Evolutionary conservation across 2,113 vertebrate genomes (phyloP), one percentile per base, ranked within the genome.

Genomic region (Serinus canaria): DNA sequence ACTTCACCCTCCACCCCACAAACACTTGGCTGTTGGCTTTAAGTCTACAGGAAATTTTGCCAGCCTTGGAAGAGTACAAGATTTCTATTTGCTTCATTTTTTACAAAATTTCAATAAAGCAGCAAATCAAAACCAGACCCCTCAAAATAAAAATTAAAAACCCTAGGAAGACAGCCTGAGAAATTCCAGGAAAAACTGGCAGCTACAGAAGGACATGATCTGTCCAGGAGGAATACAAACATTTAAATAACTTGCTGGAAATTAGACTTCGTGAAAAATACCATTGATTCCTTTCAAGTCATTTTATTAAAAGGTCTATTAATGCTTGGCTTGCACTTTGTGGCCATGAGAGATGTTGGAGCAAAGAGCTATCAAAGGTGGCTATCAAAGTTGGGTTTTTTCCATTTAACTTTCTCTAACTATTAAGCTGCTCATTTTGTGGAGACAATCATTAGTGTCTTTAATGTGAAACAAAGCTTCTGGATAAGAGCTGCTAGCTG

Each of bases 391-490:
- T 94, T 52, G 78, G 95, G 14, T 27, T 46, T 87, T 92, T 68
- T 49, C 92, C 92, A 94, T 97, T 98, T 96, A 96, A 97, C 92
- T 97, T 97, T 96, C 96, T 82, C 90, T 95, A 96, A 98, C 95
- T 97, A 96, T 96, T 97, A 97, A 97, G 91, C 87, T 73, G 72
- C 96, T 98, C 96, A 94, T 97, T 97, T 98, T 94, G 95, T 92
- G 53, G 91, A 98, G 96, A 97, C 90, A 83, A 96, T 98, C 97
- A 97, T 98, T 98, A 97, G 96, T 52, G 80, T 84, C 95, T 98
- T 97, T 98, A 97, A 97, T 97, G 95, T 96, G 96, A 98, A 98
- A 97, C 97, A 98, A 98, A 98, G 97, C 97, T 98, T 96, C 87
- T 76, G 97, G 96, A 98, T 96, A 97, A 98, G 95, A 98, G 97